phyloP scores from a whole-genome alignment of 2,888 invertebrate species.

The Platycnemis pennipes region DNA sequence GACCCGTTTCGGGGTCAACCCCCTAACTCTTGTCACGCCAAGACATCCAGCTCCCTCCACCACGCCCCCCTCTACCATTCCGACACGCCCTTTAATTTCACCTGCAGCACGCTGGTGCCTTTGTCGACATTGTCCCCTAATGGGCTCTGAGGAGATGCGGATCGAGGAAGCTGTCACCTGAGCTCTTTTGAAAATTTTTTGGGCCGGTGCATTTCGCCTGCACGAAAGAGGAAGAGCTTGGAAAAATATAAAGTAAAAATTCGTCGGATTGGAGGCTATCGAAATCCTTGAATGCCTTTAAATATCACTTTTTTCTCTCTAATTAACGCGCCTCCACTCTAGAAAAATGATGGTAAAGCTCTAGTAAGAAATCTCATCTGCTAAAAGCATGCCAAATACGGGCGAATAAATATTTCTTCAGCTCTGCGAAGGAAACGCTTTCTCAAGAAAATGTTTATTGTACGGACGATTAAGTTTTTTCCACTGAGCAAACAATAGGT shows the following conservation, averaged over 20 bases:
- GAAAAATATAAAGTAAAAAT: not conserved
- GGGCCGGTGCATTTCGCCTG: not conserved
- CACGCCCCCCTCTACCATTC: not conserved
- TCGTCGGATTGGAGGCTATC: no score
- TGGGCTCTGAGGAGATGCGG: not conserved
- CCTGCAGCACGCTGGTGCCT: not conserved
- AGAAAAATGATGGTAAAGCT: not conserved
- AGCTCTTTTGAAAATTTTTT: not conserved
- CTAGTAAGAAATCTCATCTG: no score
- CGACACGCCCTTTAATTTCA: not conserved
- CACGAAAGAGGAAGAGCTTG: not conserved
- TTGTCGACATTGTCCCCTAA: not conserved
- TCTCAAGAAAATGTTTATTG: no score
- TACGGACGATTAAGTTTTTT: no score
- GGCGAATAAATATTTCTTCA: no score
- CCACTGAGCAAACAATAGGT: no score
- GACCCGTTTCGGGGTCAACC: not conserved
- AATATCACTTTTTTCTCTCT: not conserved
- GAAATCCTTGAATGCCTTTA: not conserved
- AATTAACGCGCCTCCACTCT: not conserved
- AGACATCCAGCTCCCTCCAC: no score
- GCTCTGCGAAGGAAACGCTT: no score
- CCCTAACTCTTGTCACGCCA: not conserved
- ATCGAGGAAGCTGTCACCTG: not conserved
- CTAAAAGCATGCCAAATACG: no score